Base-by-base conservation (phyloP, 2,888 invertebrate species). In the Chironomus tentans region DNA sequence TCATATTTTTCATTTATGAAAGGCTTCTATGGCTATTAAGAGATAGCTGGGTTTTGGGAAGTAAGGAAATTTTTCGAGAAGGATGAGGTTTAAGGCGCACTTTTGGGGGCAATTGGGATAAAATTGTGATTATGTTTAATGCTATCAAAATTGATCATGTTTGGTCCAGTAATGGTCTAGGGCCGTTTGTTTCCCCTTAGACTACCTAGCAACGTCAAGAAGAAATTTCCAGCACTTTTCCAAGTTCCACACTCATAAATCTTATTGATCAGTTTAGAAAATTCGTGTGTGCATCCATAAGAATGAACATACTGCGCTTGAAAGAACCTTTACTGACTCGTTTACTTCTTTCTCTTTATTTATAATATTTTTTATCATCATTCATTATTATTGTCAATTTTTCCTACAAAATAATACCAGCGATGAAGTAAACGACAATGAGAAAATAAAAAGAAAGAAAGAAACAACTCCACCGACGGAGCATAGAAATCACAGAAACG, bases 371-470 rank as follows among this genome's bases (percentile, higher is more conserved):
- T 28, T 68, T 28, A 15, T 28, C 28, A 24, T 68, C 28, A n/a
- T 69, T 69, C 46, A 69, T 50, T 50, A 50, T 70, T 50, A 70
- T 70, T 70, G 50, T 50, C 70, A 70, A 50, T 50, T 70, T 24
- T 50, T 12, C 50, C n/a, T 38, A 38, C 7, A 38, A 38, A 38
- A 38, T 38, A 38, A 38, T 4, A 38, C 10, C 10, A 38, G 38
- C 38, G 38, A 28, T 28, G 28, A 28, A 28, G 28, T 28, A 28
- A 28, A 38, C 38, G 38, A 38, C 38, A 46, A 47, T 46, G 46
- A 18, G 38, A 38, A 38, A 38, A 38, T 10, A 38, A 28, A 6
- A 1, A 69, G 4, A 47, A 38, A 15, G 69, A 69, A 69, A 28
- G 22, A 24, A 68, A 68, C 22, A 68, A 28, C 68, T 38, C 10